Conservation (phyloP, 2,888 invertebrate species). For the Coleophora deauratella region DNA sequence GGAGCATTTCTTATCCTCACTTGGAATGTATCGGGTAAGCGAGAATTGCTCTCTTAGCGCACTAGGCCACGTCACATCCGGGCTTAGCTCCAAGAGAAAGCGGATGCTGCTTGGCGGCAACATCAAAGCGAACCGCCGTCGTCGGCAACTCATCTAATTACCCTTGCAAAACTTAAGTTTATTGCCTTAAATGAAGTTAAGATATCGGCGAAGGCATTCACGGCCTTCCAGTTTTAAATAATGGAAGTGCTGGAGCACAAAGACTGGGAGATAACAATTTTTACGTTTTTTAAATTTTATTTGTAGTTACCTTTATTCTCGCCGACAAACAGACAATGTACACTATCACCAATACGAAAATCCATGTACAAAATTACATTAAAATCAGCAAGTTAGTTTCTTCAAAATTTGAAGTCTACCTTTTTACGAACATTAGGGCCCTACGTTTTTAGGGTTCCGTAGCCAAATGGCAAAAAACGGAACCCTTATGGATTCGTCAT, state of each 20-base stretch:
- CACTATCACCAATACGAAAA: too few relatives aligned
- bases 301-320: too few relatives aligned
- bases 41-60: conserved; percentile 55
- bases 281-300: too few relatives aligned
- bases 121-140: conserved; percentile 55
- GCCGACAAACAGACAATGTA: too few relatives aligned
- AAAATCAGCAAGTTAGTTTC: too few relatives aligned
- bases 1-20: conserved; percentile 34
- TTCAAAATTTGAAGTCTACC: too few relatives aligned
- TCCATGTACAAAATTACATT: too few relatives aligned
- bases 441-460: too few relatives aligned
- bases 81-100: conserved; percentile 59
- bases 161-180: conserved; percentile 61
- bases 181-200: conserved; percentile 35
- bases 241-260: conserved; percentile 13
- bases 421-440: too few relatives aligned
- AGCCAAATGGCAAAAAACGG: too few relatives aligned
- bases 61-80: conserved; percentile 60
- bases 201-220: conserved; percentile 31
- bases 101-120: conserved; percentile 56
- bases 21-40: conserved; percentile 65
- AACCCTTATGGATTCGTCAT: too few relatives aligned
- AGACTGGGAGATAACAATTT: too few relatives aligned
- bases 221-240: conserved; percentile 12
- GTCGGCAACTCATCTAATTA: conserved; percentile 51